These are phyloP conservation scores for Podarcis muralis DNA, from an alignment of 2,113 vertebrate species.

Conservation along the genomic window DNA sequence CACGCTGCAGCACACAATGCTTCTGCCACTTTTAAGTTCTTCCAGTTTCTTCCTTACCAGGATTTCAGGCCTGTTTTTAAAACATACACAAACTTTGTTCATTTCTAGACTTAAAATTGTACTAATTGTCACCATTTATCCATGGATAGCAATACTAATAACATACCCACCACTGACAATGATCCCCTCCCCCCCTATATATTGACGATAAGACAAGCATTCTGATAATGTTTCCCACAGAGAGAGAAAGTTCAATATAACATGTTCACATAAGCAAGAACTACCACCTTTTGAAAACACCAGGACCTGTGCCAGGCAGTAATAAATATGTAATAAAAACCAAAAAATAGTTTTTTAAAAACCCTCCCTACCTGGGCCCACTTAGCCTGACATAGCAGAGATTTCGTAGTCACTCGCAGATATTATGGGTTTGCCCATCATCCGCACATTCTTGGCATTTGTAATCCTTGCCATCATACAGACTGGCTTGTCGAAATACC, in stretches of 20 bases:
- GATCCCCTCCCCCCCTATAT: conserved; percentile 14
- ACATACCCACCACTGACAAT: conserved; percentile 70
- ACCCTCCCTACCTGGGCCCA: neutral
- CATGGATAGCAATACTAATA: conserved; percentile 71
- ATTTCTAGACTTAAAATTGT: conserved; percentile 53
- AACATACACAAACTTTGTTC: conserved; percentile 54
- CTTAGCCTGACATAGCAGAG: conserved; percentile 88
- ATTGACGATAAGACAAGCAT: conserved; percentile 59
- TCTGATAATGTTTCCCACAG: conserved; percentile 61
- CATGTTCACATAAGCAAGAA: conserved; percentile 68
- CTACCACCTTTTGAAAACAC: conserved; percentile 69
- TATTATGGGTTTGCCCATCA: conserved; percentile 84
- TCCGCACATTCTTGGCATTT: conserved; percentile 89
- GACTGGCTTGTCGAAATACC: conserved; percentile 94
- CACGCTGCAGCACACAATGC: conserved; percentile 2
- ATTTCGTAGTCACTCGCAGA: conserved; percentile 94
- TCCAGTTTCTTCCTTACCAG: neutral
- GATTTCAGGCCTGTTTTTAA: conserved; percentile 48
- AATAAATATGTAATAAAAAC: conserved; percentile 77
- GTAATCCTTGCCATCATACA: conserved; percentile 88
- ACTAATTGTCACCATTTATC: conserved; percentile 69
- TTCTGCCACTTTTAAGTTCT: neutral
- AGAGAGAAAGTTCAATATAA: conserved; percentile 57
- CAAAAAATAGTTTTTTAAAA: conserved; percentile 50
- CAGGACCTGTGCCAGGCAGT: conserved; percentile 65